phyloP scores from a whole-genome alignment of 2,797 vertebrate genomes.

The Trachurus trachurus region DNA sequence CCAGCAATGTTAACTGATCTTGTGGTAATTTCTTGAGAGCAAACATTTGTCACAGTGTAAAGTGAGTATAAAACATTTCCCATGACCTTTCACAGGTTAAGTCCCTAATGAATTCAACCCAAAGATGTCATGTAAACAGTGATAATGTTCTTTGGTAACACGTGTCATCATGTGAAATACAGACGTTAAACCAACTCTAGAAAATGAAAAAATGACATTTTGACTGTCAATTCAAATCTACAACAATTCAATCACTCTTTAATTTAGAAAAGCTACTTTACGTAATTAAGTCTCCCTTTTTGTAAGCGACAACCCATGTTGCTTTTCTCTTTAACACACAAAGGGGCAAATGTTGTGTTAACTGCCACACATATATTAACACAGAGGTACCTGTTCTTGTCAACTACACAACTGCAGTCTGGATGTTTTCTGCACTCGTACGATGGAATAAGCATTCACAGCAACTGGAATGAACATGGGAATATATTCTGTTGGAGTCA shows the following conservation, averaged over 20 bases:
- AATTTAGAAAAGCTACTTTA: background rate
- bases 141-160: slow-evolving; percentile 24
- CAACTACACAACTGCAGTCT: background rate
- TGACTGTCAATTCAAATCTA: background rate
- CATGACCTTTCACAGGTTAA: slow-evolving; percentile 41
- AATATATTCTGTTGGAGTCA: background rate
- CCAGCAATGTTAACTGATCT: slow-evolving; percentile 61
- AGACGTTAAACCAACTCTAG: slow-evolving; percentile 15
- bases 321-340: slow-evolving; percentile 22
- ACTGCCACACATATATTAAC: slow-evolving; percentile 1
- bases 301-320: slow-evolving; percentile 8
- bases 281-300: background rate
- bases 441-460: slow-evolving; percentile 1
- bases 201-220: background rate
- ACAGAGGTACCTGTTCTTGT: slow-evolving; percentile 1
- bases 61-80: slow-evolving; percentile 50
- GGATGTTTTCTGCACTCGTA: background rate
- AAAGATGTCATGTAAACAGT: slow-evolving; percentile 27
- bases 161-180: slow-evolving; percentile 27
- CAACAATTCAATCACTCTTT: background rate
- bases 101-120: slow-evolving; percentile 42
- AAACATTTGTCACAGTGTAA: slow-evolving; percentile 61
- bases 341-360: slow-evolving; percentile 24
- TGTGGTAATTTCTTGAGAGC: slow-evolving; percentile 46
- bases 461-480: background rate